A percentile compares a stretch with the other conserved stretches of the same genome.
Conservation (phyloP, 2,888 invertebrate species). For the Parasteatoda lunata region DNA sequence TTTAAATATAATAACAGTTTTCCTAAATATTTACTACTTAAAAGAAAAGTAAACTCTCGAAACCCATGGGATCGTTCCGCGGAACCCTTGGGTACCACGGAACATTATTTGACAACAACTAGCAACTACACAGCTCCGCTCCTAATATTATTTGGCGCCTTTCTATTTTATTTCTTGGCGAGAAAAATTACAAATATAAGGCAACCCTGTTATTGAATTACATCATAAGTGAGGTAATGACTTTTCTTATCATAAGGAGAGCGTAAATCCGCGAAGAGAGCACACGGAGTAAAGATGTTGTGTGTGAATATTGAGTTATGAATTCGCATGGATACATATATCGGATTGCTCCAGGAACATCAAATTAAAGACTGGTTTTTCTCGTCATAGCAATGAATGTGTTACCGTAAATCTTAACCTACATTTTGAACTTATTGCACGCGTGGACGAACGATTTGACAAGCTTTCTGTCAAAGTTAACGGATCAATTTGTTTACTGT, state of each 20-base stretch:
- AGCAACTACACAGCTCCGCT: no score
- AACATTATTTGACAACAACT: no score
- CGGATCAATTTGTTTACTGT: background rate
- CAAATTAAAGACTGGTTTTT: constrained; percentile 53
- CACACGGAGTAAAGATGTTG: no score
- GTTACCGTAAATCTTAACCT: constrained; percentile 13
- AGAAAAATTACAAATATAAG: background rate
- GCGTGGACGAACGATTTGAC: constrained; percentile 34
- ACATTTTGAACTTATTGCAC: constrained; percentile 43
- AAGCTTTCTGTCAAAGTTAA: background rate
- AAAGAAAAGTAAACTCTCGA: no score
- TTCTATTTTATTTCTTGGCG: background rate
- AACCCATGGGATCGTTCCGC: no score
- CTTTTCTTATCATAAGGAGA: background rate
- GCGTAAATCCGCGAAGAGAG: no score
- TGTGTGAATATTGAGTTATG: no score
- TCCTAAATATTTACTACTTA: no score
- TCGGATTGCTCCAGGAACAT: constrained; percentile 14
- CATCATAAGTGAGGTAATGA: constrained; percentile 2
- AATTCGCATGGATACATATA: no score
- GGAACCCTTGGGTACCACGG: no score
- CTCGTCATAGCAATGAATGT: constrained; percentile 36
- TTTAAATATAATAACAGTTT: no score
- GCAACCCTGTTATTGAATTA: background rate
- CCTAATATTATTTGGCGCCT: background rate